A percentile compares a stretch with the other conserved stretches of the same genome.
Evolutionary conservation across 2,113 vertebrate species (phyloP).

Genomic region (Tragelaphus scriptus): DNA sequence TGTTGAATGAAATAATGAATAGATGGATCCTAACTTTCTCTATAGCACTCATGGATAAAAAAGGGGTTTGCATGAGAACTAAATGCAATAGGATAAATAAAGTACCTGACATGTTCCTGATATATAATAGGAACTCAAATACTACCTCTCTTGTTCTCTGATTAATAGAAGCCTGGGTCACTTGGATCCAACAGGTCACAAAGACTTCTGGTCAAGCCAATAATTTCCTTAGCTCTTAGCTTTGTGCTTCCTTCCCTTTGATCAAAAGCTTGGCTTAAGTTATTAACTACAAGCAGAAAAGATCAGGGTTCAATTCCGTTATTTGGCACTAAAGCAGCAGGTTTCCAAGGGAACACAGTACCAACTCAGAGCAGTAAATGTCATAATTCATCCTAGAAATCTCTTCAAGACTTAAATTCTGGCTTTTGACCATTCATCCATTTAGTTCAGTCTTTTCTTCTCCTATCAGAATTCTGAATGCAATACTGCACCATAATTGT

Average conservation of each 20-base stretch:
- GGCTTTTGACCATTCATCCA: conserved; percentile 47
- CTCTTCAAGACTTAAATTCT: conserved; percentile 50
- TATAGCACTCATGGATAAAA: neutral
- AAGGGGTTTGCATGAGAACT: neutral
- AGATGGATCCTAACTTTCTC: neutral
- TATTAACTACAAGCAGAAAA: conserved; percentile 47
- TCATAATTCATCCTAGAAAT: conserved; percentile 66
- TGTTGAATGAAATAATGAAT: neutral
- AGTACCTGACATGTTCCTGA: neutral
- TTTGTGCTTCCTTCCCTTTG: conserved; percentile 46
- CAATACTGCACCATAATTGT: conserved; percentile 26
- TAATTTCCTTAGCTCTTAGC: conserved; percentile 36
- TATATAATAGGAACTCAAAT: neutral
- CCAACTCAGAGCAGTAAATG: conserved; percentile 26
- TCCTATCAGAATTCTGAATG: conserved; percentile 45
- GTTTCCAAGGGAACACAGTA: conserved; percentile 47
- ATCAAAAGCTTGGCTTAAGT: conserved; percentile 53
- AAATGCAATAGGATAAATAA: neutral
- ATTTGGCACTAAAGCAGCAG: conserved; percentile 40
- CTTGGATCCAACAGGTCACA: neutral
- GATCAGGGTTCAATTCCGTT: conserved; percentile 47
- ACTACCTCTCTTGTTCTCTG: neutral
- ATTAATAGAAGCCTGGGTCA: neutral
- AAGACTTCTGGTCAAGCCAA: conserved; percentile 29
- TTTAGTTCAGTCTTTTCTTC: conserved; percentile 35